Percentiles rank a stretch among this genome's conserved stretches.
Evolutionary conservation across 2,888 invertebrate species (phyloP).

Genomic region (Temnothorax ravouxi): DNA sequence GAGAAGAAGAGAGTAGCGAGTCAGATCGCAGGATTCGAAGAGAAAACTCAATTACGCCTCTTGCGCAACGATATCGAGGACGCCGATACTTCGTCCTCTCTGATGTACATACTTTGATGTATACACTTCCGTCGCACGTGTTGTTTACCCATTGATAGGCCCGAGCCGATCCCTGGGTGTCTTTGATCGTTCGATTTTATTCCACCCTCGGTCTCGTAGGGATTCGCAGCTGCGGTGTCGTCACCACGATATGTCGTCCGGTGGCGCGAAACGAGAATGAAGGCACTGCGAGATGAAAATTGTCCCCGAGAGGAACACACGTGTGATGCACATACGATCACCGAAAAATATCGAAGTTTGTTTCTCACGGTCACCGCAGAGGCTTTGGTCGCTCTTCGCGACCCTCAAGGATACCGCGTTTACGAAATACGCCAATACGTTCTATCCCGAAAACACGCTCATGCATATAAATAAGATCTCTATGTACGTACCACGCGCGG

Average conservation of each 20-base stretch:
- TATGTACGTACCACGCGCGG: not conserved
- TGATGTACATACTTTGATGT: constrained; percentile 9
- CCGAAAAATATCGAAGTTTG: not conserved
- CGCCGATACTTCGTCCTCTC: not conserved
- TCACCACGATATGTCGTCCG: not conserved
- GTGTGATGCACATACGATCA: not conserved
- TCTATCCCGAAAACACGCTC: constrained; percentile 14
- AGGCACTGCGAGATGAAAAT: not conserved
- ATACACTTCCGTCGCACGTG: not conserved
- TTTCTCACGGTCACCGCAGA: not conserved
- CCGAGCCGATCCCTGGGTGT: not conserved
- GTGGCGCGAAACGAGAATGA: not conserved
- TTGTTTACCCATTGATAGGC: constrained; percentile 18
- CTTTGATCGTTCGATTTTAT: constrained; percentile 21
- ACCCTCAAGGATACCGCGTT: not conserved
- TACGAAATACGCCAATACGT: not conserved
- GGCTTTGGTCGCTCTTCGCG: no score
- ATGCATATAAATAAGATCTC: constrained; percentile 29
- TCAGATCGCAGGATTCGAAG: not conserved
- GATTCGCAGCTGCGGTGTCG: not conserved
- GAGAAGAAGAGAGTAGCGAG: not conserved
- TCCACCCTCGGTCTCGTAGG: not conserved
- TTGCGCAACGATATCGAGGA: not conserved
- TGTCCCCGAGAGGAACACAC: not conserved
- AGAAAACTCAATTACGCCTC: constrained; percentile 41